Evolutionary conservation across 2,113 vertebrate species (phyloP).

Genomic region (Craseonycteris thonglongyai): DNA sequence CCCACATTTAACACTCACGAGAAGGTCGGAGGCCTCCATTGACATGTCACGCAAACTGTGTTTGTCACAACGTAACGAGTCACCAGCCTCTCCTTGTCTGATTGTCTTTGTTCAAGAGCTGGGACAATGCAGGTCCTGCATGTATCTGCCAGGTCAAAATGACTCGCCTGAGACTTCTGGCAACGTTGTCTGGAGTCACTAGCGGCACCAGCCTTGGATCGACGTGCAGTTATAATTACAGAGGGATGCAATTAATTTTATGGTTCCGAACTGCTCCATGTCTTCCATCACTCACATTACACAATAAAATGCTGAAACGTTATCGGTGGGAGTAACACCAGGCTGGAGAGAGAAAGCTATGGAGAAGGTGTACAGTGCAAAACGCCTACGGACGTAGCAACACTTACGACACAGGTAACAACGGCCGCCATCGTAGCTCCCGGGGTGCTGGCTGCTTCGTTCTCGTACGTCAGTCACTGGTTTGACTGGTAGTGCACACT

Average conservation of each 20-base stretch:
- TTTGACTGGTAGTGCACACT: background rate
- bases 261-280: background rate
- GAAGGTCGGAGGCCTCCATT: background rate
- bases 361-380: fast-evolving
- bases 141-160: background rate
- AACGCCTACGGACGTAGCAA: too few species aligned
- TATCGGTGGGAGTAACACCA: constrained; percentile 4
- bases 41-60: fast-evolving
- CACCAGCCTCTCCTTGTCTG: background rate
- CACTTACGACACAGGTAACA: fast-evolving
- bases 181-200: background rate
- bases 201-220: background rate
- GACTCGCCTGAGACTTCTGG: background rate
- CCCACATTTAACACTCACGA: background rate
- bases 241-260: background rate
- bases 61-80: background rate
- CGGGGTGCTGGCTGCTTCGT: too few species aligned
- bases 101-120: background rate
- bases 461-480: too few species aligned
- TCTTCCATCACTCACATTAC: background rate
- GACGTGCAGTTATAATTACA: background rate
- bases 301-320: background rate
- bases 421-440: fast-evolving
- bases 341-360: background rate
- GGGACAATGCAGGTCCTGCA: background rate